Percentiles rank a stretch among this genome's conserved stretches.
These are phyloP conservation scores for Lepidochrysops patricia DNA, from an alignment of 2,888 invertebrate genomes.

Conservation along the genomic window DNA sequence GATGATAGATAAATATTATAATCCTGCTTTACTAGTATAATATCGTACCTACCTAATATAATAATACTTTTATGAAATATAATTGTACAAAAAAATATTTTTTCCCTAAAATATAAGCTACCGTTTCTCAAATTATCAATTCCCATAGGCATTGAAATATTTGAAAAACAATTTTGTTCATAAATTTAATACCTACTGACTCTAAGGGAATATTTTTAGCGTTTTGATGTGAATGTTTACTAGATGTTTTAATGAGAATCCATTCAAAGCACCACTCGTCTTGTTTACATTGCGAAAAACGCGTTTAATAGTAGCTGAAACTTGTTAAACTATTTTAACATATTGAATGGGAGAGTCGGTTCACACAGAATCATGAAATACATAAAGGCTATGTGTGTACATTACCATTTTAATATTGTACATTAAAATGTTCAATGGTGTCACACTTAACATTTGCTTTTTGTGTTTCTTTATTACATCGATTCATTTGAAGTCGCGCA, in stretches of 20 bases:
- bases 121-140: neutral
- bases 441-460: no score
- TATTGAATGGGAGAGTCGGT: no score
- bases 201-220: neutral
- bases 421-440: no score
- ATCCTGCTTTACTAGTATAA: neutral
- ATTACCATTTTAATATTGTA: no score
- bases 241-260: slow-evolving; percentile 3
- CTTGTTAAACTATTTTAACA: neutral
- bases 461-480: no score
- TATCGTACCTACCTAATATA: no score
- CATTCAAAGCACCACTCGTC: neutral
- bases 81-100: neutral
- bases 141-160: neutral
- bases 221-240: neutral
- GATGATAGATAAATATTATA: no score
- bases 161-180: neutral
- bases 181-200: neutral
- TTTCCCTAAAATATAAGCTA: neutral
- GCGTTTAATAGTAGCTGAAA: neutral
- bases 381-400: no score
- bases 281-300: neutral
- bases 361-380: no score
- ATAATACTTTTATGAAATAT: no score
- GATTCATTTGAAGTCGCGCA: no score